Conservation (phyloP, 1,140 invertebrate genomes). For the Wasmannia auropunctata region DNA sequence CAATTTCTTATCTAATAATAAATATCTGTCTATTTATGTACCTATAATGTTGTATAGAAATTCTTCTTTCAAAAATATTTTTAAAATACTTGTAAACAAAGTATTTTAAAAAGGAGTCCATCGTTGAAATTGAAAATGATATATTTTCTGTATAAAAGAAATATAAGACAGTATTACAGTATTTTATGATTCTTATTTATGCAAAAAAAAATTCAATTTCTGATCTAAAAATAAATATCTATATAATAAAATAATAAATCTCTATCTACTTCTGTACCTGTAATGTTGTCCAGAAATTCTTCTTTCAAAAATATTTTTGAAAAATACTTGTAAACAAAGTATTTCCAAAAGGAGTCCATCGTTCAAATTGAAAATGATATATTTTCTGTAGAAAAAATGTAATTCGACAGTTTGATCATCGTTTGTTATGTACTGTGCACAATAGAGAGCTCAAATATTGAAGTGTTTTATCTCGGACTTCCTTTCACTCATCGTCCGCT, state of each 20-base stretch:
- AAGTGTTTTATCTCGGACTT: background rate
- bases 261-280: background rate
- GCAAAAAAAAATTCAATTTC: background rate
- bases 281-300: background rate
- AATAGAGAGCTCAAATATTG: background rate
- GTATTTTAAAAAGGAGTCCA: background rate
- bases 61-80: background rate
- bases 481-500: background rate
- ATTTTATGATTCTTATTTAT: too few relatives aligned
- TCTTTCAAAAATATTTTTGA: too few relatives aligned
- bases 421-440: background rate
- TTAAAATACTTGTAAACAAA: background rate
- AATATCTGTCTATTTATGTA: background rate
- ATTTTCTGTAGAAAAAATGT: background rate
- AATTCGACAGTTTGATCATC: background rate
- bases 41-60: background rate
- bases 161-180: background rate
- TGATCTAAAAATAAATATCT: background rate
- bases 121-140: background rate
- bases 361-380: background rate
- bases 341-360: background rate
- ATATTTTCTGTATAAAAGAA: background rate
- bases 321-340: background rate
- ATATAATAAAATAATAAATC: background rate
- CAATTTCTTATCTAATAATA: background rate